Evolutionary conservation across 2,888 invertebrate genomes (phyloP), one percentile per base, ranked within the genome.

Genomic region (Odontocolon sp.): DNA sequence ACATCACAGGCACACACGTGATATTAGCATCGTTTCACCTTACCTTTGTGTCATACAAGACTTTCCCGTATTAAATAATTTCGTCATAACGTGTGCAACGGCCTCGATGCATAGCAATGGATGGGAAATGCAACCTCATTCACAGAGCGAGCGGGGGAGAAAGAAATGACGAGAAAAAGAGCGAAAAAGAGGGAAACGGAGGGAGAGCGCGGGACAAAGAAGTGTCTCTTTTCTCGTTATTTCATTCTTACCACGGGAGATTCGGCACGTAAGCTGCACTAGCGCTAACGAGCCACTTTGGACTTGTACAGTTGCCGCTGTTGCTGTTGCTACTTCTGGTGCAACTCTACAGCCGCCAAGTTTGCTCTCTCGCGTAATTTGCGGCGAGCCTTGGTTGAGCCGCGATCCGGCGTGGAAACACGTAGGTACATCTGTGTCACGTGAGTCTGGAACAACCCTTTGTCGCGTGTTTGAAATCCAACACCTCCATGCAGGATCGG

Each of bases 231-330:
- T 47, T 56, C 63, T 71, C 70, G 57, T 79, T 68, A 72, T 74
- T 59, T 67, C 54, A 56, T 77, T 74, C 56, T 33, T 56, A 63
- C 54, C 52, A 47, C 38, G 47, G 42, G 63, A 64, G 23, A 72
- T 42, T 72, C 57, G 63, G 56, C 72, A 72, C 77, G 69, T 69
- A 73, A 77, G 59, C 69, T 45, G 38, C 45, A 59, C 57, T 63
- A 64, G 47, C 59, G 80, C 71, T 81, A 81, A 81, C 78, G 81
- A 81, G 80, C 80, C 80, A 80, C 80, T 81, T 81, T 73, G 77
- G 77, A 50, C 63, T 72, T 40, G 42, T 14, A 57, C 72, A 54
- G 69, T 73, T 68, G 67, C 54, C 61, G 11, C 38, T 66, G 52
- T 52, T 68, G 72, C 64, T 72, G 63, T 66, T 21, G 61, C 52